These are phyloP conservation scores for human DNA, from an alignment of 2,113 vertebrate species.

Conservation along the genomic window DNA sequence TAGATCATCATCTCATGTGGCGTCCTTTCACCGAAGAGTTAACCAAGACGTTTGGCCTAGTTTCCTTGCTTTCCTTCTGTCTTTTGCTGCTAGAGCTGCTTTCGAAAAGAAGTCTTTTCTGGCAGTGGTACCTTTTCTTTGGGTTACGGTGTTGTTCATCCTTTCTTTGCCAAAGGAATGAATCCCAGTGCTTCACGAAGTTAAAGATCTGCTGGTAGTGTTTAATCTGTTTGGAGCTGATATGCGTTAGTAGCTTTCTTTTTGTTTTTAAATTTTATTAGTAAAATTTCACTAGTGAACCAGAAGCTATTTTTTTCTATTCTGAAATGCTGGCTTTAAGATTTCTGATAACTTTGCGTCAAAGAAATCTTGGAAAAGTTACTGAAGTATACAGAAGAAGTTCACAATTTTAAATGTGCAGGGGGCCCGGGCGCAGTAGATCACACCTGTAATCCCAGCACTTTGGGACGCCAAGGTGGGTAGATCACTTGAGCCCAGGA, in stretches of 20 bases:
- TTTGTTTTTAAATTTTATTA: background rate
- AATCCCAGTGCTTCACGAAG: conserved; percentile 17
- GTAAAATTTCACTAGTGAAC: background rate
- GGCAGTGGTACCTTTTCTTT: background rate
- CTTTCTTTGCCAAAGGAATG: conserved; percentile 44
- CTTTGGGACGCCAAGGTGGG: too few species aligned
- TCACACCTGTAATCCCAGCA: too few species aligned
- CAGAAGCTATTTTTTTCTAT: background rate
- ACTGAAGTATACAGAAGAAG: background rate
- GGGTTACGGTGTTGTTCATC: background rate
- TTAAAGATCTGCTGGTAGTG: background rate
- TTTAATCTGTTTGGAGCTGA: conserved; percentile 8
- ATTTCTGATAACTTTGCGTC: background rate
- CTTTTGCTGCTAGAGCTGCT: background rate
- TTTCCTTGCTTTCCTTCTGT: background rate
- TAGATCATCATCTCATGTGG: background rate
- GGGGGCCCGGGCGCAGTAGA: too few species aligned
- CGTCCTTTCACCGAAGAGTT: background rate
- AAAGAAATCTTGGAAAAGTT: conserved; percentile 31
- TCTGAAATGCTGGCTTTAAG: background rate
- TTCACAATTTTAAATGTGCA: background rate
- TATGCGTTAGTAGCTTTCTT: background rate
- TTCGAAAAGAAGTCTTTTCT: conserved; percentile 33
- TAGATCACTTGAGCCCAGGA: too few species aligned
- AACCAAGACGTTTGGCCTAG: conserved; percentile 30